Base-by-base conservation (phyloP, 2,888 invertebrate species). In the Hybos culiciformis region DNA sequence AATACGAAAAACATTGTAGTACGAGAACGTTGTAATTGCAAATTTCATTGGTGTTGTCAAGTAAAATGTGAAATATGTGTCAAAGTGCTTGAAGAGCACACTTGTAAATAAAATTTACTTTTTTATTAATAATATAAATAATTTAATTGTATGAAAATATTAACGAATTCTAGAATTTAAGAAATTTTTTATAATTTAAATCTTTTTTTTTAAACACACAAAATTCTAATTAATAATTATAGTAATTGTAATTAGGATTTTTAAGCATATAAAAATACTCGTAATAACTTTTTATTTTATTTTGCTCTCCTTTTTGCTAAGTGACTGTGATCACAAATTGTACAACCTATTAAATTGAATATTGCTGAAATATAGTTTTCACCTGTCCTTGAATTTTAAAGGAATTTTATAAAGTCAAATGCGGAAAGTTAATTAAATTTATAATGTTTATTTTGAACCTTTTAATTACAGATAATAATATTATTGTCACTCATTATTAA, bases 41-140 rank as follows among this genome's bases (percentile, higher is more conserved):
- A 84, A 64, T 94, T 94, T 69, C 86, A 88, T 63, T 94, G 93
- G 93, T 96, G 94, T 71, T 94, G 94, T 70, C 78, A 82, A 59
- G 93, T 94, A 48, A 78, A 83, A 60, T 94, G 93, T 69, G 83
- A 88, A 68, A 83, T 82, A 41, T 94, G 94, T 68, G 75, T 80
- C 55, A 73, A 74, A 53, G 76, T 73, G 57, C 72, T 80, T 46
- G 86, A 91, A 59, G 72, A 82, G 42, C 82, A 90, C 61, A 86
- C 87, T 47, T 92, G 91, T 75, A 91, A 91, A 75, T 91, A 73
- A 69, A 43, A 24, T 29, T 43, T 44, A 38, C 36, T 32, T 5
- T n/a, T n/a, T n/a, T n/a, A n/a, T n/a, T n/a, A 29, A 19, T 18
- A 18, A 17, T 18, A 18, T 19, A 15, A 32, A 8, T 32, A 32